Evolutionary conservation across 2,113 vertebrate genomes (phyloP).

Genomic region (Marcusenius ussheri): DNA sequence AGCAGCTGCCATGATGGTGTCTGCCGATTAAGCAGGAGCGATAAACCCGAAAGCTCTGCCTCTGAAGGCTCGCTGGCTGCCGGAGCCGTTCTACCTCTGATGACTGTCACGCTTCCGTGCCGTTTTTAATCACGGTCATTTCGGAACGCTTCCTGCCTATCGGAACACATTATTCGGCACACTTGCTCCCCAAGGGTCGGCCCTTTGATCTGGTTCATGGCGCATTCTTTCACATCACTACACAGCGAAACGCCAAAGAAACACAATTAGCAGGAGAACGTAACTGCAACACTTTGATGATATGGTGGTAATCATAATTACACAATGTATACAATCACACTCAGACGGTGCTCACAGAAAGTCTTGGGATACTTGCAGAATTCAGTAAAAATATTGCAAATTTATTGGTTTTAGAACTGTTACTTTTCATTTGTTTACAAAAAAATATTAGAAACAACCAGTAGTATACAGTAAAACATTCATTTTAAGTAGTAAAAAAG

Average conservation of each 20-base stretch:
- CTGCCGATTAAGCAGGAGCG: not conserved
- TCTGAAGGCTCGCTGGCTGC: not conserved
- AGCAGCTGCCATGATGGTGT: not conserved
- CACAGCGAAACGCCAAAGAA: not conserved
- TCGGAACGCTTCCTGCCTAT: not conserved
- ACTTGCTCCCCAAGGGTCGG: not conserved
- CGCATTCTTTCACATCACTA: not conserved
- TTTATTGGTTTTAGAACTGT: not conserved
- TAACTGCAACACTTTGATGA: not conserved
- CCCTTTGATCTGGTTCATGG: slow-evolving; percentile 4
- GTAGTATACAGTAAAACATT: not conserved
- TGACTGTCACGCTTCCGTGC: not conserved
- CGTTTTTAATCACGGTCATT: slow-evolving; percentile 16
- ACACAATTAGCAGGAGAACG: not conserved
- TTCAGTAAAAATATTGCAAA: not conserved
- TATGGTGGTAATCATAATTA: not conserved
- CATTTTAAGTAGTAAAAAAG: not conserved
- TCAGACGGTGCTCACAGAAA: not conserved
- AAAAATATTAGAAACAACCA: not conserved
- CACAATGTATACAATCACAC: not conserved
- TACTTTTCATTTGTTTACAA: not conserved
- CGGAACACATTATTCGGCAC: not conserved
- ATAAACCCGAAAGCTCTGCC: not conserved
- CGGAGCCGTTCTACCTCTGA: not conserved
- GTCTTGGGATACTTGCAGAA: not conserved